phyloP scores from a whole-genome alignment of 2,888 invertebrate genomes.

The Mythimna vitellina region DNA sequence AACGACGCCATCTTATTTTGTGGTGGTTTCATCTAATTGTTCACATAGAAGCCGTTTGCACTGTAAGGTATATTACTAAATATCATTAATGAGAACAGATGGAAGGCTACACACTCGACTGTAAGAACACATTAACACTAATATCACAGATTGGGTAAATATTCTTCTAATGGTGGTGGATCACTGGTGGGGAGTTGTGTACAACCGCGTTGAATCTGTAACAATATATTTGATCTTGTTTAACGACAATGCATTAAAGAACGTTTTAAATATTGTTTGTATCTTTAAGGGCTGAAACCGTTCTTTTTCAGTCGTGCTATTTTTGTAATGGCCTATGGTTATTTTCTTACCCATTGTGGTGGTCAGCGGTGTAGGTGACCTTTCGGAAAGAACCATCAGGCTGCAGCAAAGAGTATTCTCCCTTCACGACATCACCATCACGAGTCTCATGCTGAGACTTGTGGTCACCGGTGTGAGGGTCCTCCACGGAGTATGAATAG shows the following conservation, averaged over 20 bases:
- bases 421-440: conserved; percentile 91
- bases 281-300: neutral
- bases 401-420: conserved; percentile 90
- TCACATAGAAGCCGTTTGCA: conserved; percentile 21
- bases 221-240: neutral
- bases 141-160: conserved; percentile 84
- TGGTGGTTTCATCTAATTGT: neutral
- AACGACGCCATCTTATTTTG: conserved; percentile 3
- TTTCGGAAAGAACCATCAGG: conserved; percentile 91
- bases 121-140: conserved; percentile 78
- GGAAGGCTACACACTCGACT: conserved; percentile 69
- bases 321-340: neutral
- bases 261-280: neutral
- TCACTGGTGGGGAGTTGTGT: conserved; percentile 87
- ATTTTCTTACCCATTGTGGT: conserved; percentile 88
- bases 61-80: conserved; percentile 59
- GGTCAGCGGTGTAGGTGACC: conserved; percentile 91
- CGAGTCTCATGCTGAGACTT: conserved; percentile 90
- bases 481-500: conserved; percentile 91
- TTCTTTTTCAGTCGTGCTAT: neutral
- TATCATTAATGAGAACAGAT: conserved; percentile 74
- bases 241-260: neutral
- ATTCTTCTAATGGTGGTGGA: conserved; percentile 85
- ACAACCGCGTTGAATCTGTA: conserved; percentile 89
- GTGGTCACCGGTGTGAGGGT: conserved; percentile 91